phyloP scores from a whole-genome alignment of 1,140 invertebrate genomes.

The Zaprionus davidi region DNA sequence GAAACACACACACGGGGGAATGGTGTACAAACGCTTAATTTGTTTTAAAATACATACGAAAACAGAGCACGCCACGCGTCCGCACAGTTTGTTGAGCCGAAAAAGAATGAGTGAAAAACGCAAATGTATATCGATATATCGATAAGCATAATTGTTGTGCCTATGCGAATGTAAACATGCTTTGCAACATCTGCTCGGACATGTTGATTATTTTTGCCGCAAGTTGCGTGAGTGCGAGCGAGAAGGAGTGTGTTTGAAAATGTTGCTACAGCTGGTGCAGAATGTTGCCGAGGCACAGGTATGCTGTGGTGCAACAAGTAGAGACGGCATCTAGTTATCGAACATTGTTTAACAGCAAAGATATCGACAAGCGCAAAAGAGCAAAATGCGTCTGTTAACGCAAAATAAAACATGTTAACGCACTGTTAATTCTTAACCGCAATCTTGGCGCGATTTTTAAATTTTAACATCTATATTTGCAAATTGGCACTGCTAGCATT shows the following conservation, averaged over 20 bases:
- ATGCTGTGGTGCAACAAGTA: slow-evolving; percentile 11
- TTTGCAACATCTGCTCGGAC: slow-evolving; percentile 23
- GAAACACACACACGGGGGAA: slow-evolving; percentile 9
- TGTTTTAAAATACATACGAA: slow-evolving; percentile 49
- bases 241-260: neutral
- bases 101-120: slow-evolving; percentile 45
- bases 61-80: slow-evolving; percentile 53
- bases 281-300: slow-evolving; percentile 1
- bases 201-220: neutral
- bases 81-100: slow-evolving; percentile 46
- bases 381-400: slow-evolving; percentile 9
- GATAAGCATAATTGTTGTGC: slow-evolving; percentile 13
- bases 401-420: neutral
- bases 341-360: neutral
- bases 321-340: neutral
- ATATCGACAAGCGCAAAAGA: neutral
- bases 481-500: too few species aligned
- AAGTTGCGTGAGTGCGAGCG: neutral
- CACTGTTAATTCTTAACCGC: too few species aligned
- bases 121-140: slow-evolving; percentile 41
- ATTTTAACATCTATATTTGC: too few species aligned
- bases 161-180: slow-evolving; percentile 15
- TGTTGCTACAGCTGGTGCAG: slow-evolving; percentile 2
- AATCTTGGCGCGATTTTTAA: neutral
- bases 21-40: slow-evolving; percentile 23